phyloP scores from a whole-genome alignment of 2,888 invertebrate genomes.

The Dusona sp. region DNA sequence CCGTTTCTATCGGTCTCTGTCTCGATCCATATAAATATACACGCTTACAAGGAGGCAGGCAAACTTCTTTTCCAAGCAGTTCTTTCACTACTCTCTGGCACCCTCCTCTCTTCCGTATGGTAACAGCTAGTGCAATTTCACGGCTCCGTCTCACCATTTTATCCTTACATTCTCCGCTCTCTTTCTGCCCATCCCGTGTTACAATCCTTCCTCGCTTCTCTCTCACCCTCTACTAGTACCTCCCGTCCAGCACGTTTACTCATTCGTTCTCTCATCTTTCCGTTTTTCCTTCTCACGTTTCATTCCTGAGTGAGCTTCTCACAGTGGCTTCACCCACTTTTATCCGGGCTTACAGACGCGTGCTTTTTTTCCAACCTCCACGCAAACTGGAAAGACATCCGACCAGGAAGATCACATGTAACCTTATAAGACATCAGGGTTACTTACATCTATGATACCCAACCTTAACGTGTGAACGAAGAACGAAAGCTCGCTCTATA shows the following conservation, averaged over 20 bases:
- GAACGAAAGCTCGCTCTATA: constrained; percentile 6
- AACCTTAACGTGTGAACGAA: constrained; percentile 30
- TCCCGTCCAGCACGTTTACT: constrained; percentile 5
- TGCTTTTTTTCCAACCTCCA: constrained; percentile 26
- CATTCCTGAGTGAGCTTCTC: constrained; percentile 42
- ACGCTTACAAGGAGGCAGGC: not conserved
- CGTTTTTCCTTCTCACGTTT: constrained; percentile 50
- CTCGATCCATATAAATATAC: constrained; percentile 14
- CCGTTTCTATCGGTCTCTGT: constrained; percentile 1
- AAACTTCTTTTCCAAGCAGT: constrained; percentile 44
- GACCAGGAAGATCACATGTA: constrained; percentile 60
- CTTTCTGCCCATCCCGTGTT: constrained; percentile 3
- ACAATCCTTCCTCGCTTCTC: not conserved
- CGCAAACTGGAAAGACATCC: constrained; percentile 42
- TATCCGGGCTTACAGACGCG: constrained; percentile 52
- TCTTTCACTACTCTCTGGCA: constrained; percentile 47
- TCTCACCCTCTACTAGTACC: not conserved
- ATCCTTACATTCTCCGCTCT: constrained; percentile 26
- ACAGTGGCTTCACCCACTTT: constrained; percentile 34
- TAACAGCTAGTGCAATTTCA: constrained; percentile 25
- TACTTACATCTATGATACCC: constrained; percentile 56
- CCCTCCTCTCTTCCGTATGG: constrained; percentile 26
- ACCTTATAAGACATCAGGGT: constrained; percentile 61
- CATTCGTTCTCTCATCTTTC: constrained; percentile 47
- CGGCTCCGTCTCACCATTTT: constrained; percentile 25